Conservation (phyloP, 2,113 vertebrate species). For the Platysteira castanea region DNA sequence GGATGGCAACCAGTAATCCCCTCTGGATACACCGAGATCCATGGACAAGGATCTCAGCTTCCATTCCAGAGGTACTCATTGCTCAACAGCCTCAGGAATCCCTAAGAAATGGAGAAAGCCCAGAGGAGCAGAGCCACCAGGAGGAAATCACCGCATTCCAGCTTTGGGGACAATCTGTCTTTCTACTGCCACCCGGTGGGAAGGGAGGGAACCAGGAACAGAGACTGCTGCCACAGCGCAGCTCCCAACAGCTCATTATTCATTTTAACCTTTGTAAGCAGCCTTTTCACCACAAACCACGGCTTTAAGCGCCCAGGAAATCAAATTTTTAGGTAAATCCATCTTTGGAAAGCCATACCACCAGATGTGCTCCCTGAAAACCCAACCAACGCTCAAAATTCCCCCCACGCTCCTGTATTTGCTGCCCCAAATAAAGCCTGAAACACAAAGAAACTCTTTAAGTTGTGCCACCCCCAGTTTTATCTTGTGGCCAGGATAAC, state of each 20-base stretch:
- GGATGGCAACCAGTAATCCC: background rate
- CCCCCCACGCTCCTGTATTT: background rate
- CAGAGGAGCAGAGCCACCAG: background rate
- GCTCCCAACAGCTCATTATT: background rate
- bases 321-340: background rate
- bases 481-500: background rate
- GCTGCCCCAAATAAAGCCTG: background rate
- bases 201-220: background rate
- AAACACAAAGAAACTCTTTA: background rate
- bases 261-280: background rate
- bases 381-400: background rate
- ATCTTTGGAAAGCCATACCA: background rate
- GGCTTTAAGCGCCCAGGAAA: background rate
- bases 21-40: background rate
- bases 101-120: background rate
- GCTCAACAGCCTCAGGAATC: background rate
- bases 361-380: background rate
- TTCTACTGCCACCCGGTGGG: slow-evolving; percentile 41
- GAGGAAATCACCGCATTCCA: background rate
- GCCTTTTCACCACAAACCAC: background rate
- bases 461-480: background rate
- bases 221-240: background rate
- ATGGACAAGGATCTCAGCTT: rapidly evolving
- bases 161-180: background rate
- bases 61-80: background rate